Base-by-base conservation (phyloP, 2,113 vertebrate species). In the Ursus arctos region DNA sequence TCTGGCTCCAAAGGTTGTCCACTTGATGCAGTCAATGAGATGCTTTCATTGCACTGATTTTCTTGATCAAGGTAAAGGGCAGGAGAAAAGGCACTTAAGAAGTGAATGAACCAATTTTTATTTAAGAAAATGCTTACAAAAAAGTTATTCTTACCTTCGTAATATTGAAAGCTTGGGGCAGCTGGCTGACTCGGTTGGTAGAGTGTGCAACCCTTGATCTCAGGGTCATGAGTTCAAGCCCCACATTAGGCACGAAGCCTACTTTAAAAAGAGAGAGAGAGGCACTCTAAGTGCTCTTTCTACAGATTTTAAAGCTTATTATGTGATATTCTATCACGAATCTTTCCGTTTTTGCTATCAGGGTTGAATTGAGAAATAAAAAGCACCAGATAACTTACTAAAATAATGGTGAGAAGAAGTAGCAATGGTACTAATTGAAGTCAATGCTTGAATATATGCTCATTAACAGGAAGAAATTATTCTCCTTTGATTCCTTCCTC, bases 401-500 rank as follows among this genome's bases (percentile, higher is more conserved):
- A 67, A 71, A 33, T 59, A 91, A 15, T 21, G 36, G 43, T 55
- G 55, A 18, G 61, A 76, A 74, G 31, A 82, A 76, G n/a, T 9
- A 91, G 26, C 59, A 88, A 91, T 40, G n/a, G 22, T 36, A 69
- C 18, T 49, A 40, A 51, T 21, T 77, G 51, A 72, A 55, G n/a
- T 63, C 47, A 24, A 14, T 69, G 11, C 15, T 59, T 81, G 24
- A 33, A 36, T 71, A 11, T 49, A 86, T 61, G 57, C 63, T 71
- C 63, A 57, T 51, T 69, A 77, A 63, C 82, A n/a, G 55, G 21
- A 90, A 80, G 81, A 72, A 94, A 59, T 36, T 6, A 76, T 85
- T 88, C 85, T 59, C 28, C 31, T 82, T 89, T 61, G 33, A 95
- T 76, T 96, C n/a, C 40, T 49, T 61, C 28, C 72, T 85, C 28